Base-by-base conservation (phyloP, 2,797 vertebrate species). In the Ambastaia sidthimunki region DNA sequence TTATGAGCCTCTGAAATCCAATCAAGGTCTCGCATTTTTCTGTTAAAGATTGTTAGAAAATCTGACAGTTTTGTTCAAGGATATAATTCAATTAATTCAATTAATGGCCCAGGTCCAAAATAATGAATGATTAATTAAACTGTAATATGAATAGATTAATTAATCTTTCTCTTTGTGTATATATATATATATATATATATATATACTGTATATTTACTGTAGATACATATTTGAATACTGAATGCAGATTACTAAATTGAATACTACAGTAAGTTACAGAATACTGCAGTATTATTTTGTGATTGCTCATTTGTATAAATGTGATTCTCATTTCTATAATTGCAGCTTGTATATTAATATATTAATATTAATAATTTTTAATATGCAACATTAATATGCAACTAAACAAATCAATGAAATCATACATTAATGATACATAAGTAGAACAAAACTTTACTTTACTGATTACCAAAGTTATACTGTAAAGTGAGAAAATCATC, bases 1-100 rank as follows among this genome's bases (percentile, higher is more conserved):
- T 76, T 44, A 76, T 68, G 34, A 67, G 37, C 34, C 34, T 28
- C 9, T 57, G 66, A 57, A 68, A n/a, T 28, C 50, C 21, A 57
- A 44, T 68, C 34, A 57, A 47, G 11, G 16, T 15, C 34, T 16
- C 23, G 52, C 6, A 67, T 57, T 47, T 19, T 41, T 68, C 11
- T 13, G 54, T 21, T 13, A 37, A 75, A 16, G 47, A 54, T 28
- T 13, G 16, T 15, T 15, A 2, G 10, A 5, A 76, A 76, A 47
- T 76, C 23, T 69, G 44, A 41, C 71, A 60, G 47, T 28, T 16
- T 41, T 25, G 54, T 41, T 18, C 16, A 28, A 73, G 25, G 3
- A 63, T 19, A 48, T 23, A 9, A 48, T 69, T 77, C 1, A n/a
- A 44, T 6, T 37, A 9, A 28, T 68, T 6, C 6, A 57, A n/a